These are phyloP conservation scores for Teleogryllus oceanicus DNA, from an alignment of 2,888 invertebrate species.

Conservation along the genomic window DNA sequence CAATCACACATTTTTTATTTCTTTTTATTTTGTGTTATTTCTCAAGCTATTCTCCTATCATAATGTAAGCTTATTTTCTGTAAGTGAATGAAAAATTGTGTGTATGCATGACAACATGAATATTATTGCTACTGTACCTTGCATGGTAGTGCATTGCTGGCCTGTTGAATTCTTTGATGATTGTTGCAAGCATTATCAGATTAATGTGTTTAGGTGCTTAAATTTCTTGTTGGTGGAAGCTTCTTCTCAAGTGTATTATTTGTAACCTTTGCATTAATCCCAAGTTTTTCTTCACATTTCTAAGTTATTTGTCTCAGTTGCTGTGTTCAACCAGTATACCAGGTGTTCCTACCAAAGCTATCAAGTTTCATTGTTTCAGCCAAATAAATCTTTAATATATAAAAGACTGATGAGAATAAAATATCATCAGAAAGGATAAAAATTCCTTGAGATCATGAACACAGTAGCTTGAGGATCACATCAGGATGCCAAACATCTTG, in stretches of 20 bases:
- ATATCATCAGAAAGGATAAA: not conserved
- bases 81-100: not conserved
- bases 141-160: not conserved
- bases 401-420: too few species aligned
- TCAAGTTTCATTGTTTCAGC: too few species aligned
- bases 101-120: not conserved
- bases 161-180: not conserved
- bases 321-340: not conserved
- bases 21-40: not conserved
- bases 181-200: not conserved
- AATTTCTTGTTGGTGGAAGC: not conserved
- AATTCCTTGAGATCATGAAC: not conserved
- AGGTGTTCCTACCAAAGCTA: too few species aligned
- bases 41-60: not conserved
- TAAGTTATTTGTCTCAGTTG: not conserved
- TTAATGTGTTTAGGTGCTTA: not conserved
- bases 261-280: slow-evolving; percentile 3
- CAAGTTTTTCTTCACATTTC: not conserved
- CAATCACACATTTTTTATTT: not conserved
- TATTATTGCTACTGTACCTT: not conserved
- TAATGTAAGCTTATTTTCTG: not conserved
- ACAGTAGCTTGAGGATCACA: not conserved
- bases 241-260: not conserved
- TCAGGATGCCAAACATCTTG: not conserved
- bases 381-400: too few species aligned